phyloP scores from a whole-genome alignment of 2,888 invertebrate species.

The Hydrotaea cyrtoneurina region DNA sequence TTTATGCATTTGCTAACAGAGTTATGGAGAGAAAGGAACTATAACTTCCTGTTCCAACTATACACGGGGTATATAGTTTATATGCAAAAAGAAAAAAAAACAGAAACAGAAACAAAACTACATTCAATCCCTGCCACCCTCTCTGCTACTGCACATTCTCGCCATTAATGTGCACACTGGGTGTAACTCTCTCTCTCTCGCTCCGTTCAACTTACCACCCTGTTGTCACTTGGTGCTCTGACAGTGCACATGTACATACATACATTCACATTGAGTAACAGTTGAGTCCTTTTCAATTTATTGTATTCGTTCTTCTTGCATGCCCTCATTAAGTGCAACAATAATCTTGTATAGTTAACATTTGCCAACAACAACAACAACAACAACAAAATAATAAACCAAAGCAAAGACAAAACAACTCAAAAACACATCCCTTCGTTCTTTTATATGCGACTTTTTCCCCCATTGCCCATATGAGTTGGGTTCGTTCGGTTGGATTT shows the following conservation, averaged over 20 bases:
- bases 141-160: background rate
- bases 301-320: background rate
- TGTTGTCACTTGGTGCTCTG: background rate
- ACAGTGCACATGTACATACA: too few relatives aligned
- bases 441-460: background rate
- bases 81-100: too few relatives aligned
- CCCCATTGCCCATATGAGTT: constrained; percentile 22
- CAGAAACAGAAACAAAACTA: background rate
- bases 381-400: background rate
- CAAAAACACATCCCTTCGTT: background rate
- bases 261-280: constrained; percentile 3
- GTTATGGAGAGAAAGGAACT: constrained; percentile 51
- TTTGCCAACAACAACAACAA: background rate
- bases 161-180: too few relatives aligned
- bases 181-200: background rate
- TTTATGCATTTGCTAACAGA: constrained; percentile 57
- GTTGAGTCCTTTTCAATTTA: constrained; percentile 28
- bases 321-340: constrained; percentile 26
- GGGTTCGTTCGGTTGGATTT: constrained; percentile 15
- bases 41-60: constrained; percentile 62
- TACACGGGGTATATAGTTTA: background rate
- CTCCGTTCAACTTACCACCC: background rate
- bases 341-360: constrained; percentile 28
- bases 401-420: background rate
- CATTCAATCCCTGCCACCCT: background rate